phyloP scores from a whole-genome alignment of 2,797 vertebrate species.

The Hypotaenidia philippensis region DNA sequence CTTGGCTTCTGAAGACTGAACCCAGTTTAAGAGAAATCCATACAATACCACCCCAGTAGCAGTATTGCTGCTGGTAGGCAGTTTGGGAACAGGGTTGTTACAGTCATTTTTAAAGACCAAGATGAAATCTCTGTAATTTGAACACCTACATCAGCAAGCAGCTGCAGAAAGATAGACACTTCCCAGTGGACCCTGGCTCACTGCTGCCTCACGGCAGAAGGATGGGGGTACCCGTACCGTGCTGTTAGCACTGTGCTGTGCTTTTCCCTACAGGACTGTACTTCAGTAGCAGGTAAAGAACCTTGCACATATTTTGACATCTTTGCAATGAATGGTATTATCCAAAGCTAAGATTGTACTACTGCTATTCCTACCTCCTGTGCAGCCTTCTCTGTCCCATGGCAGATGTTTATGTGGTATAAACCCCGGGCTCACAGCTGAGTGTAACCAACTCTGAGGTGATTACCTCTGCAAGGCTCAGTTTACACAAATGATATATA shows the following conservation, averaged over 20 bases:
- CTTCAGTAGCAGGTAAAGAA: neutral
- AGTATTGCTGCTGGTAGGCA: neutral
- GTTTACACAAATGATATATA: neutral
- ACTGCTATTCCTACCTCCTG: neutral
- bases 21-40: slow-evolving; percentile 18
- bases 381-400: neutral
- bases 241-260: neutral
- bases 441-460: neutral
- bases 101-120: neutral
- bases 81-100: neutral
- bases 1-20: neutral
- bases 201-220: neutral
- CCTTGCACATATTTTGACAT: neutral
- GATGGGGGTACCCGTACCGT: neutral
- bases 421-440: neutral
- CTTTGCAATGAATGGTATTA: neutral
- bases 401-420: neutral
- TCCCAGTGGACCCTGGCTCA: neutral
- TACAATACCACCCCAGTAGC: neutral
- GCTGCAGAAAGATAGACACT: neutral
- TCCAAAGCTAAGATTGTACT: neutral
- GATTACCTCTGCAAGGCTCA: neutral
- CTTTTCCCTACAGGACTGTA: neutral
- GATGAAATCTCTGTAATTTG: neutral
- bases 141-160: neutral